Percentiles rank a stretch among this genome's conserved stretches.
Conservation (phyloP, 1,140 invertebrate genomes). For the Megalonaias nervosa region DNA sequence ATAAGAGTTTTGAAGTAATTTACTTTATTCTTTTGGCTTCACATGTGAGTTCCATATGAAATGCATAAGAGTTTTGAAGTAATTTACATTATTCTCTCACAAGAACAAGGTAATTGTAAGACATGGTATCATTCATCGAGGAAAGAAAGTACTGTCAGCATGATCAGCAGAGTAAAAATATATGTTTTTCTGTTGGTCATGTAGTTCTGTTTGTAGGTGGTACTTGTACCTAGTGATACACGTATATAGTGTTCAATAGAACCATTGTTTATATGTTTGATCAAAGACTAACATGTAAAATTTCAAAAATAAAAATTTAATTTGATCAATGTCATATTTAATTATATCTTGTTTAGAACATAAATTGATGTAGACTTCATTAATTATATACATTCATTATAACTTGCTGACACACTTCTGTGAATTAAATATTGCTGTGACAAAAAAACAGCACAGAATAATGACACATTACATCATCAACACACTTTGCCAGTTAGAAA, state of each 20-base stretch:
- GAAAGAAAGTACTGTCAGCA: neutral
- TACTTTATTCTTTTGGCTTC: slow-evolving; percentile 73
- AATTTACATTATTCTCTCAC: slow-evolving; percentile 69
- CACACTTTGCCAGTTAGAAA: too few species aligned
- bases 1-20: slow-evolving; percentile 86
- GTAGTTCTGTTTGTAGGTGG: too few species aligned
- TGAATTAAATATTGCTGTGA: too few species aligned
- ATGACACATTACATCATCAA: too few species aligned
- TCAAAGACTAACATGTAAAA: too few species aligned
- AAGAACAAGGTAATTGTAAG: neutral
- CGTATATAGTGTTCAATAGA: too few species aligned
- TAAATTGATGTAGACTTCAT: too few species aligned
- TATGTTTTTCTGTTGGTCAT: neutral
- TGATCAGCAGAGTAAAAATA: neutral
- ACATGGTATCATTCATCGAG: neutral
- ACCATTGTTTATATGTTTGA: too few species aligned
- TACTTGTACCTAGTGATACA: too few species aligned
- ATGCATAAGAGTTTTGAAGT: slow-evolving; percentile 88
- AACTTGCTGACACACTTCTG: too few species aligned
- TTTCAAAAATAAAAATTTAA: neutral
- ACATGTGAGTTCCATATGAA: slow-evolving; percentile 89
- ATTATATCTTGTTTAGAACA: neutral
- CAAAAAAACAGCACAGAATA: too few species aligned
- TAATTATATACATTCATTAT: too few species aligned
- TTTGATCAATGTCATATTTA: neutral